phyloP scores from a whole-genome alignment of 1,140 invertebrate genomes.

The Papilio polytes region DNA sequence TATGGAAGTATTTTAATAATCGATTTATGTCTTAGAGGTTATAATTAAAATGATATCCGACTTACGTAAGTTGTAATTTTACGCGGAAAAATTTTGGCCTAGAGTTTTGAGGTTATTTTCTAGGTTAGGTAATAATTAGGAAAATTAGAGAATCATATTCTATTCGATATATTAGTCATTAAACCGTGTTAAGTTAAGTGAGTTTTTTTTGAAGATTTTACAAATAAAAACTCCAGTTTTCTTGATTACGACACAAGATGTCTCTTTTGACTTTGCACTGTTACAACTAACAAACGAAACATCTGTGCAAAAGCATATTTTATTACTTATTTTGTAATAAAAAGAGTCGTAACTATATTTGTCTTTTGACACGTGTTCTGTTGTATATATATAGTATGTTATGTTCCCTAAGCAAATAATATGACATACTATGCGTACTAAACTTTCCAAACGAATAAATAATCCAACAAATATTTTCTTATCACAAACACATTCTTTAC shows the following conservation, averaged over 20 bases:
- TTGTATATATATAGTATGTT: no score
- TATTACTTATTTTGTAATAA: no score
- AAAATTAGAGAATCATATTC: not conserved
- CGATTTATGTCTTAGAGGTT: not conserved
- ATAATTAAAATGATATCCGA: not conserved
- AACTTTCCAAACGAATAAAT: not conserved
- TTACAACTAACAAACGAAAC: no score
- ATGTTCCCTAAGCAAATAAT: no score
- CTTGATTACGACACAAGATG: not conserved
- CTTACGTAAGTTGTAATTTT: not conserved
- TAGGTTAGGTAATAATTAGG: not conserved
- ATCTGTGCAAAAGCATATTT: no score
- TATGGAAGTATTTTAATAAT: not conserved
- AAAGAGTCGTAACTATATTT: no score
- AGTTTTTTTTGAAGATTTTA: not conserved
- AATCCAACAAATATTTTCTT: not conserved
- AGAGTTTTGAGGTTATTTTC: not conserved
- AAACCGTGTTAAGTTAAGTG: not conserved
- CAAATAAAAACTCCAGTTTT: not conserved
- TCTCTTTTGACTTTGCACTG: not conserved
- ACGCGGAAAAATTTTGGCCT: not conserved
- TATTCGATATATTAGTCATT: not conserved
- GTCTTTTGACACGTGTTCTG: no score
- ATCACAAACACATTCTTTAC: conserved; percentile 19
- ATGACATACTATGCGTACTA: not conserved